Evolutionary conservation across 1,140 invertebrate genomes (phyloP).

Genomic region (Batillaria attramentaria): DNA sequence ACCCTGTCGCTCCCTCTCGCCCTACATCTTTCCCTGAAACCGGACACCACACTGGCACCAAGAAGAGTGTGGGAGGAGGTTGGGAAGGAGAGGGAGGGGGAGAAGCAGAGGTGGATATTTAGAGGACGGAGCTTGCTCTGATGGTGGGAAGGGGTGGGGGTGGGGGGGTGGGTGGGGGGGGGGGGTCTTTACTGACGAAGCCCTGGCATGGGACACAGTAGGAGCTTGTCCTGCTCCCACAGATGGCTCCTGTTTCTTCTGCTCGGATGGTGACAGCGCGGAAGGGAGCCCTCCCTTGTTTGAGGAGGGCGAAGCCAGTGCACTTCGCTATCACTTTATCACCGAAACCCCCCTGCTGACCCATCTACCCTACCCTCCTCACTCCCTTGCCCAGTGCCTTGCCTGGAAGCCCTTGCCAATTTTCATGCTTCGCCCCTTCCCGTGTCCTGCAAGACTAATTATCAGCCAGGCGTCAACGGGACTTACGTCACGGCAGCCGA

Average conservation of each 20-base stretch:
- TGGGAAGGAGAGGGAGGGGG: neutral
- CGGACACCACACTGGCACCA: neutral
- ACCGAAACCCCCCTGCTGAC: too few species aligned
- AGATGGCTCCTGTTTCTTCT: constrained; percentile 21
- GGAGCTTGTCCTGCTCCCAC: neutral
- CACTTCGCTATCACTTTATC: too few species aligned
- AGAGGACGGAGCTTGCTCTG: neutral
- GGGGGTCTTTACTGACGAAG: neutral
- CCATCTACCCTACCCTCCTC: too few species aligned
- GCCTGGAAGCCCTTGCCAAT: too few species aligned
- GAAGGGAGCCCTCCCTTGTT: neutral
- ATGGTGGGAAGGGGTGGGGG: neutral
- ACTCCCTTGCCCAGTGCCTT: too few species aligned
- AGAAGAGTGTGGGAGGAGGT: neutral
- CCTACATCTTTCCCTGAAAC: neutral
- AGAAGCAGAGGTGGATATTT: neutral
- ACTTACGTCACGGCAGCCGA: too few species aligned
- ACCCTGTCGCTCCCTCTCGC: neutral
- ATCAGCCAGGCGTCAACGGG: too few species aligned
- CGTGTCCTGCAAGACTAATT: too few species aligned
- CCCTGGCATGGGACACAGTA: neutral
- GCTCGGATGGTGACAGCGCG: constrained; percentile 19
- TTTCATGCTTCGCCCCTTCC: too few species aligned
- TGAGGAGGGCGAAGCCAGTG: too few species aligned
- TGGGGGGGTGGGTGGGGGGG: neutral